These are phyloP conservation scores for Helostoma temminkii DNA, from an alignment of 2,797 vertebrate species.

Conservation along the genomic window DNA sequence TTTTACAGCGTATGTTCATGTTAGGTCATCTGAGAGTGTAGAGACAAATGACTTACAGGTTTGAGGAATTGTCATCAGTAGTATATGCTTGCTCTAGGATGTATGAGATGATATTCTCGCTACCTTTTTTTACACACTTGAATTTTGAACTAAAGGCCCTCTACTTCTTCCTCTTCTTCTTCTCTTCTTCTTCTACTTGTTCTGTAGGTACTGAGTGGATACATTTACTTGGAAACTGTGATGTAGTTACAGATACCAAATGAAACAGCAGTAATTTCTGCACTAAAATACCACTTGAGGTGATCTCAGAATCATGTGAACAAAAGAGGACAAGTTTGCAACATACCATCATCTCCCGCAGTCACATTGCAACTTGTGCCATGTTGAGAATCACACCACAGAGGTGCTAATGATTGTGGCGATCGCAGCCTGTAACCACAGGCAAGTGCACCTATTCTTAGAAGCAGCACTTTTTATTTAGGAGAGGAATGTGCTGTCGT, in stretches of 20 bases:
- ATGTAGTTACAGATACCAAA: neutral
- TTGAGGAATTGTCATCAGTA: no score
- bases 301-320: constrained; percentile 21
- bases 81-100: neutral
- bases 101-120: neutral
- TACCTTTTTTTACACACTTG: neutral
- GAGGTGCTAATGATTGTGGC: constrained; percentile 72
- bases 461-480: constrained; percentile 70
- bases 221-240: neutral
- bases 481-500: constrained; percentile 52
- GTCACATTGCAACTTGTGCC: constrained; percentile 52
- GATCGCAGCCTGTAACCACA: constrained; percentile 59
- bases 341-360: constrained; percentile 38
- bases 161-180: no score
- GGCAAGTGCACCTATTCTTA: constrained; percentile 70
- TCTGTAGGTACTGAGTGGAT: neutral
- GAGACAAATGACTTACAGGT: no score
- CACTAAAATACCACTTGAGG: constrained; percentile 15
- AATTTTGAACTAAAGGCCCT: neutral
- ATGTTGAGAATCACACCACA: constrained; percentile 58
- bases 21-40: no score
- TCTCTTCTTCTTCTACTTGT: no score
- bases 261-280: neutral
- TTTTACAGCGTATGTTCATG: no score
- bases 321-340: constrained; percentile 27